These are phyloP conservation scores for Pteropus alecto DNA, from an alignment of 2,113 vertebrate genomes.

Conservation along the genomic window DNA sequence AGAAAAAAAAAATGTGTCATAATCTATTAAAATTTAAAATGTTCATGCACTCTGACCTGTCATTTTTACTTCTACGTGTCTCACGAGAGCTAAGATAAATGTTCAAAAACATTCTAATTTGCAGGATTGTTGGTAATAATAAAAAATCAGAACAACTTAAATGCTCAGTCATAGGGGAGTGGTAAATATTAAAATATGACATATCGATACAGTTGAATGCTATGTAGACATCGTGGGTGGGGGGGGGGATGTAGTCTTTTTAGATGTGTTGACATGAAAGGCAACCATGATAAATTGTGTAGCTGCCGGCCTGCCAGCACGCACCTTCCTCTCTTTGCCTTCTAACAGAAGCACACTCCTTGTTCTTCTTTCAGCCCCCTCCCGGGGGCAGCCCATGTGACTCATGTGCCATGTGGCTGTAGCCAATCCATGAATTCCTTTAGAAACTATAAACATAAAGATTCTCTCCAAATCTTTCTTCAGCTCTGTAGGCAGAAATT, in stretches of 20 bases:
- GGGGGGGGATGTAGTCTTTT: background rate
- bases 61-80: background rate
- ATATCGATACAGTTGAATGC: background rate
- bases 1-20: background rate
- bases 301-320: background rate
- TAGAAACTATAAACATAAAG: background rate
- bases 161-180: background rate
- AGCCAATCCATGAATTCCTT: background rate
- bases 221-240: too few relatives aligned
- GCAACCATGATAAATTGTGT: background rate
- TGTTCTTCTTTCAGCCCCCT: background rate
- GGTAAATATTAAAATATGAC: background rate
- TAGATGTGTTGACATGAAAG: background rate
- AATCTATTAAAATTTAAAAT: constrained; percentile 22
- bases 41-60: background rate
- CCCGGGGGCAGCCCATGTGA: background rate
- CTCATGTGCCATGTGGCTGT: background rate
- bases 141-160: background rate
- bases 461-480: background rate
- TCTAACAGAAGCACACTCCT: background rate
- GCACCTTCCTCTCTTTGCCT: background rate
- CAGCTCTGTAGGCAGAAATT: background rate
- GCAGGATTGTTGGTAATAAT: background rate
- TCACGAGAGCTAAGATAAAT: background rate
- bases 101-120: background rate